phyloP scores from a whole-genome alignment of 2,113 vertebrate genomes.

The Hemichromis elongatus region DNA sequence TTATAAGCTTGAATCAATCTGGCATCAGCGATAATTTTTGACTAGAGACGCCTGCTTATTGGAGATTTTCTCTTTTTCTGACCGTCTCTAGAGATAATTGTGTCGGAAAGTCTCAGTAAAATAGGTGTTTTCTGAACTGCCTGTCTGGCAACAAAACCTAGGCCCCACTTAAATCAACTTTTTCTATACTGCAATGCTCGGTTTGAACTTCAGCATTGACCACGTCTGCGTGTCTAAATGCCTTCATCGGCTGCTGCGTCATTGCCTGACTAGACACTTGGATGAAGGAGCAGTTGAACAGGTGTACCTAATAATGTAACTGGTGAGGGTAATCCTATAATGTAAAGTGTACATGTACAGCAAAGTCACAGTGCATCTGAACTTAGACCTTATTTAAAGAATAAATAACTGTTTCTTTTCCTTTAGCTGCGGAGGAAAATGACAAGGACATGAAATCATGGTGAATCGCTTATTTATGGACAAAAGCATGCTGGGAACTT shows the following conservation, averaged over 20 bases:
- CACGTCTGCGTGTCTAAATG: accelerated
- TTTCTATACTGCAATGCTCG: not conserved
- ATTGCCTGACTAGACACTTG: not conserved
- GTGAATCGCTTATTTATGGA: slow-evolving; percentile 49
- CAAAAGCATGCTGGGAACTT: slow-evolving; percentile 38
- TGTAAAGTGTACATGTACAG: not conserved
- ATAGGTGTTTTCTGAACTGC: not conserved
- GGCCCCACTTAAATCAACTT: not conserved
- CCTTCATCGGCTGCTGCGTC: not conserved
- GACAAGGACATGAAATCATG: slow-evolving; percentile 42
- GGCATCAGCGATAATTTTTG: not conserved
- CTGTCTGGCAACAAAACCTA: not conserved
- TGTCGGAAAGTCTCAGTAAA: not conserved
- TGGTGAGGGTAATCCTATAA: not conserved
- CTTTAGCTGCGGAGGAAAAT: slow-evolving; percentile 41
- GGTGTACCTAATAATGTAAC: not conserved
- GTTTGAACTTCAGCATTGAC: not conserved
- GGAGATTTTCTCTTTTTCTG: not conserved
- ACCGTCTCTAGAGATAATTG: not conserved
- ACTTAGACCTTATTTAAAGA: not conserved
- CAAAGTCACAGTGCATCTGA: not conserved
- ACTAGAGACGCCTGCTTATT: not conserved
- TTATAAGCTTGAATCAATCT: accelerated
- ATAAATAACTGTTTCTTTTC: slow-evolving; percentile 39
- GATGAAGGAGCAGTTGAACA: not conserved